Conservation (phyloP, 1,140 invertebrate species). For the Cecropterus lyciades region DNA sequence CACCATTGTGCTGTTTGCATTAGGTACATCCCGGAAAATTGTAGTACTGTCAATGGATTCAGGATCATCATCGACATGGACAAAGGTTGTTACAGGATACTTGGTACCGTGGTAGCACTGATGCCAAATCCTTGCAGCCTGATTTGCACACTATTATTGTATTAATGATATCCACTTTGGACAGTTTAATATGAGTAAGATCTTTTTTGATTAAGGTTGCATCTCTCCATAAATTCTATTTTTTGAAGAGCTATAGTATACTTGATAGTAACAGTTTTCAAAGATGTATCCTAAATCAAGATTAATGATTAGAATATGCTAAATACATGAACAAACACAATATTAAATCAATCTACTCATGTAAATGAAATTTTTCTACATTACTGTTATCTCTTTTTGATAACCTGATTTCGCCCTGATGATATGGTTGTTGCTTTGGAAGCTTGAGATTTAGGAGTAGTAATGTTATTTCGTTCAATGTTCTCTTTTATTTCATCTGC, state of each 20-base stretch:
- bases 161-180: conserved; percentile 41
- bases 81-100: conserved; percentile 69
- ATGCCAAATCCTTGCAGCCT: conserved; percentile 72
- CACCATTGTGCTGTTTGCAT: conserved; percentile 60
- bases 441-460: conserved; percentile 47
- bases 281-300: conserved; percentile 56
- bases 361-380: conserved; percentile 34
- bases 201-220: conserved; percentile 34
- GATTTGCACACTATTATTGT: conserved; percentile 45
- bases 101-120: conserved; percentile 71
- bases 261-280: conserved; percentile 48
- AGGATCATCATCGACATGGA: conserved; percentile 60
- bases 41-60: conserved; percentile 37
- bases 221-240: conserved; percentile 65
- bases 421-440: conserved; percentile 49
- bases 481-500: conserved; percentile 66
- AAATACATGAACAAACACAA: conserved; percentile 29
- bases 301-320: conserved; percentile 36
- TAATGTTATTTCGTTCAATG: conserved; percentile 50
- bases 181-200: conserved; percentile 13
- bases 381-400: conserved; percentile 62
- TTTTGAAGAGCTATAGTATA: conserved; percentile 64
- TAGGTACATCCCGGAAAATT: conserved; percentile 51
- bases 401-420: conserved; percentile 61
- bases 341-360: conserved; percentile 13